Evolutionary conservation across 2,113 vertebrate genomes (phyloP).

Genomic region (Pelodiscus sinensis): DNA sequence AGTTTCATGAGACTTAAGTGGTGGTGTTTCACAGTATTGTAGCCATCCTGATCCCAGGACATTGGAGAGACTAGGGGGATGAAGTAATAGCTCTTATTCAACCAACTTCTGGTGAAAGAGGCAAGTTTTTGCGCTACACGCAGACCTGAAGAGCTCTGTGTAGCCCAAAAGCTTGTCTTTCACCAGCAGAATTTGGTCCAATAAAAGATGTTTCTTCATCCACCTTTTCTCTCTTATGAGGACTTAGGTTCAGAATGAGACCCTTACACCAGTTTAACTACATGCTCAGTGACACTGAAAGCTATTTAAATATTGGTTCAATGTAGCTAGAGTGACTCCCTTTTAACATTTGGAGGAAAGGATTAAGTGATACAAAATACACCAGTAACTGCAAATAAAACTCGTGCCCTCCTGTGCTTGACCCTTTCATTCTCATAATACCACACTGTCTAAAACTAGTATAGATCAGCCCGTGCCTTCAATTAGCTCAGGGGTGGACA

Average conservation of each 20-base stretch:
- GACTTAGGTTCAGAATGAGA: neutral
- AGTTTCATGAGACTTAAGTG: neutral
- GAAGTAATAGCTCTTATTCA: no score
- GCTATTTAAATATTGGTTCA: neutral
- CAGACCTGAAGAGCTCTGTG: neutral
- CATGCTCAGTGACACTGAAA: no score
- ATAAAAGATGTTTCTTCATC: neutral
- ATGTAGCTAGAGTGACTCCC: neutral
- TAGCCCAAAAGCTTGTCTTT: neutral
- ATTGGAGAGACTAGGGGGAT: neutral
- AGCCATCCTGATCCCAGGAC: neutral
- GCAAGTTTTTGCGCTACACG: neutral
- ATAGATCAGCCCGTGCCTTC: neutral
- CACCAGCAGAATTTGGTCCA: neutral
- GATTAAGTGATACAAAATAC: neutral
- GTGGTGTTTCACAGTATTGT: neutral
- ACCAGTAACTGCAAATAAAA: neutral
- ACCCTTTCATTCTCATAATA: no score
- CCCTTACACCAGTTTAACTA: no score
- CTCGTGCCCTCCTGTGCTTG: neutral
- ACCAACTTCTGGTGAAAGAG: neutral
- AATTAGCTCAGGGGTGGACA: no score
- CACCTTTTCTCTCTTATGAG: neutral
- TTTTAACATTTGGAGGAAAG: neutral
- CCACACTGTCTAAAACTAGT: neutral